Evolutionary conservation across 2,113 vertebrate genomes (phyloP), one percentile per base, ranked within the genome.

Genomic region (Indicator maculatus): DNA sequence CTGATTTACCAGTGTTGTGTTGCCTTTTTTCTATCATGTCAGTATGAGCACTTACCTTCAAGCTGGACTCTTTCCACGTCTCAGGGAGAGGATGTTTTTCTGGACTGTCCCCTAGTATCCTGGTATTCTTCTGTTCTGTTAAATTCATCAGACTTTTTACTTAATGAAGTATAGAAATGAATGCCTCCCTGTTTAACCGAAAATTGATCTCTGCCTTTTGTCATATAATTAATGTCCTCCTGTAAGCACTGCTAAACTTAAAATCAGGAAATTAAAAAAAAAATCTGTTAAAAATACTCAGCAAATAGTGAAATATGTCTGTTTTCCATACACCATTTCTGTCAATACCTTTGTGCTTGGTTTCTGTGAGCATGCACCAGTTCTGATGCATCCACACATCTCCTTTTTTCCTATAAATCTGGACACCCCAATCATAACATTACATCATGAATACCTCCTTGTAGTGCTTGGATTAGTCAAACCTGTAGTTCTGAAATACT

Each of bases 291-390:
- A 92, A 86, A 86, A 56, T 47, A 69, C 23, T 47, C 38, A 39
- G 13, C 33, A 63, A 20, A 30, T 5, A 79, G 15, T 19, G 21
- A 75, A 70, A 90, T 70, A 31, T 20, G 4, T 53, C 5, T 56
- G 30, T 70, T 72, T 85, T 82, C 5, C 79, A 36, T 53, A 70
- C 28, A 61, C 8, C 2, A 53, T 38, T 86, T 76, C 72, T 55
- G 11, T 63, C 33, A 86, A 27, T 61, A 64, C 8, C 31, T 74
- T 61, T 12, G 7, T 56, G 13, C 8, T 36, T 33, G 27, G 16
- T 10, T 73, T 66, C 73, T 69, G 5, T 28, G 9, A 79, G 11
- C 0, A 0, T 2, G 1, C 2, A 63, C 36, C 10, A 3, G 36
- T 67, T 75, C 44, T 45, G 11, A 89, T 16, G 28, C 23, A 86